Evolutionary conservation across 2,113 vertebrate genomes (phyloP), one percentile per base, ranked within the genome.

Genomic region (Sphyrna mokarran): DNA sequence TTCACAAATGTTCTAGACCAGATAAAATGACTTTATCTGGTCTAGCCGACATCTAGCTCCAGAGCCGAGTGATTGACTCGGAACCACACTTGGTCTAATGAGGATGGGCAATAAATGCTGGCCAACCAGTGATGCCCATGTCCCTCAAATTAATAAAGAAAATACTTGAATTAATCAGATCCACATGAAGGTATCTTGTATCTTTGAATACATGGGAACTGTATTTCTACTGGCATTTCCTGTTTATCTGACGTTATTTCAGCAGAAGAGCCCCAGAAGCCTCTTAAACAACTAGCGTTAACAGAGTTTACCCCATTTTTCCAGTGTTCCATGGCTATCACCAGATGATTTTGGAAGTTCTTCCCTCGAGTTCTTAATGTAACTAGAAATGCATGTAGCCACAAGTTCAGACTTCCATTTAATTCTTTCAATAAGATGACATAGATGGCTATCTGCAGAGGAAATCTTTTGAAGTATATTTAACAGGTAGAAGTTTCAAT

Each of bases 401-500:
- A 72, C 40, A 72, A 54, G 43, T 76, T 23, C 10, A 18, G 69
- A 43, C 23, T 70, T 61, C 86, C 23, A n/a, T 40, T 9, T 70
- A 3, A 43, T 26, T 48, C 94, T 72, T 95, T 95, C 33, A 48
- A 70, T 54, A 29, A 61, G 7, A 33, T 95, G 37, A 72, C 43
- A 54, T 70, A 6, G 22, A 54, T 16, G 26, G 23, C 26, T 33
- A 72, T 33, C 69, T 48, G 66, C 93, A 48, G 23, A 23, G 33
- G 23, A 70, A 3, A 20, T 33, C 13, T 20, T 6, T 91, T 91
- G 91, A 23, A 70, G 37, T 72, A 33, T 48, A 54, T 54, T 54
- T 54, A 72, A 72, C 96, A 96, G 63, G 83, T 95, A 95, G 95
- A 95, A 96, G 96, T 96, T 95, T n/a, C 96, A 54, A 54, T 90